Evolutionary conservation across 1,140 invertebrate genomes (phyloP).

Genomic region (Lineus longissimus): DNA sequence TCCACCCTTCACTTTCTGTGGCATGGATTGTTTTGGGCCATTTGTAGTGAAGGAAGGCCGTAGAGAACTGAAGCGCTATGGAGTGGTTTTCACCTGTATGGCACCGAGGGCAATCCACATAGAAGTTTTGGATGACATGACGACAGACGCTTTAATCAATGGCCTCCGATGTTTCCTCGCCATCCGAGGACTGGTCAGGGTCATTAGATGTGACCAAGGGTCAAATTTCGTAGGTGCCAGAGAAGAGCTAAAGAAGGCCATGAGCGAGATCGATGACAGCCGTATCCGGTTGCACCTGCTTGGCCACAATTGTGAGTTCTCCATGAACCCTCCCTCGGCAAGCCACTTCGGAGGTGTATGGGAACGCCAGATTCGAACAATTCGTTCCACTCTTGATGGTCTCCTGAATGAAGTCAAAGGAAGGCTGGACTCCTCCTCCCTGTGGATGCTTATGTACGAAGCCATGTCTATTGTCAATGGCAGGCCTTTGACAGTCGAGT

Average conservation of each 20-base stretch:
- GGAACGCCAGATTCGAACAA: conserved; percentile 3
- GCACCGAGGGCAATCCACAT: conserved; percentile 23
- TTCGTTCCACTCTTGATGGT: not conserved
- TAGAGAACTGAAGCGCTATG: conserved; percentile 26
- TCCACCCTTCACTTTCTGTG: conserved; percentile 22
- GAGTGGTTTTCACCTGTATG: conserved; percentile 25
- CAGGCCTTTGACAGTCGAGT: not conserved
- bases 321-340: not conserved
- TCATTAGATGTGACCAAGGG: conserved; percentile 21
- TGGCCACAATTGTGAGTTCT: not conserved
- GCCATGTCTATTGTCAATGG: conserved; percentile 10
- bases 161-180: conserved; percentile 22
- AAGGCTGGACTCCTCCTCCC: not conserved
- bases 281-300: not conserved
- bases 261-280: not conserved
- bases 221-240: conserved; percentile 21
- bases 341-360: conserved; percentile 9
- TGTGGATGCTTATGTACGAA: conserved; percentile 7
- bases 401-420: not conserved
- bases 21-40: conserved; percentile 28
- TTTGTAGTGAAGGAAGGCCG: conserved; percentile 25
- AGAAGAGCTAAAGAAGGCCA: conserved; percentile 11
- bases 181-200: conserved; percentile 19
- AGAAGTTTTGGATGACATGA: conserved; percentile 26
- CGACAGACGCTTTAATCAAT: conserved; percentile 27